A percentile compares a stretch with the other conserved stretches of the same genome.
Evolutionary conservation across 2,888 invertebrate species (phyloP).

Genomic region (Anoplius nigerrimus): DNA sequence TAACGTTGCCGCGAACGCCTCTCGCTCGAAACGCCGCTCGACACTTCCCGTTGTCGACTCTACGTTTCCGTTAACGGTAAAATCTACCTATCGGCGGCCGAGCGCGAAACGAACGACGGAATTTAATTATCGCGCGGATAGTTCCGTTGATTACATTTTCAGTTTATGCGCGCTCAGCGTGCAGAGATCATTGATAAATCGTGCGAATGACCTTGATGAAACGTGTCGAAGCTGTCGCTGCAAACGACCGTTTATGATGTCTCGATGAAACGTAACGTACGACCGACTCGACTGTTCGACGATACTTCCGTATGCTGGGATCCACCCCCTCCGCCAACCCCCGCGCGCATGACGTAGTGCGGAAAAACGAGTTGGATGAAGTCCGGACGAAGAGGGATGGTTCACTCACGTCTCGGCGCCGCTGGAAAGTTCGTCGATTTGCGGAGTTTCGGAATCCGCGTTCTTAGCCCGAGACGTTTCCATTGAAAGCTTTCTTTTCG

Average conservation of each 20-base stretch:
- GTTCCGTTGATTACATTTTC: too few relatives aligned
- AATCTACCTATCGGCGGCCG: neutral
- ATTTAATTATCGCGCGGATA: too few relatives aligned
- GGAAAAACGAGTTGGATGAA: constrained; percentile 48
- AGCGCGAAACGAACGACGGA: too few relatives aligned
- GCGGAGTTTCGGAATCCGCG: constrained; percentile 51
- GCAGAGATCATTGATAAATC: too few relatives aligned
- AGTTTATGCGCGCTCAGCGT: too few relatives aligned
- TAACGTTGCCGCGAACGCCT: constrained; percentile 17
- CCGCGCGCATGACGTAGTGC: constrained; percentile 31
- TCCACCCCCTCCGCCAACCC: constrained; percentile 16
- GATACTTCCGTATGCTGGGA: neutral
- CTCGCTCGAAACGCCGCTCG: too few relatives aligned
- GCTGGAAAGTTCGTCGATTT: constrained; percentile 50
- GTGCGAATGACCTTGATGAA: too few relatives aligned
- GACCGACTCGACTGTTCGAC: neutral
- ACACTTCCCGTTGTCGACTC: too few relatives aligned
- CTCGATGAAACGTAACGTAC: neutral
- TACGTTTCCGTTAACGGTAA: neutral
- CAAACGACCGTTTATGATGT: neutral
- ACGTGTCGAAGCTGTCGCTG: too few relatives aligned
- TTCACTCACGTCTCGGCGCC: constrained; percentile 24
- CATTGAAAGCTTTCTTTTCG: constrained; percentile 65
- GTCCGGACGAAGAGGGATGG: constrained; percentile 30
- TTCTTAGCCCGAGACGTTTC: constrained; percentile 54